These are phyloP conservation scores for Amphipyra tragopoginis DNA, from an alignment of 2,888 invertebrate species.

Conservation along the genomic window DNA sequence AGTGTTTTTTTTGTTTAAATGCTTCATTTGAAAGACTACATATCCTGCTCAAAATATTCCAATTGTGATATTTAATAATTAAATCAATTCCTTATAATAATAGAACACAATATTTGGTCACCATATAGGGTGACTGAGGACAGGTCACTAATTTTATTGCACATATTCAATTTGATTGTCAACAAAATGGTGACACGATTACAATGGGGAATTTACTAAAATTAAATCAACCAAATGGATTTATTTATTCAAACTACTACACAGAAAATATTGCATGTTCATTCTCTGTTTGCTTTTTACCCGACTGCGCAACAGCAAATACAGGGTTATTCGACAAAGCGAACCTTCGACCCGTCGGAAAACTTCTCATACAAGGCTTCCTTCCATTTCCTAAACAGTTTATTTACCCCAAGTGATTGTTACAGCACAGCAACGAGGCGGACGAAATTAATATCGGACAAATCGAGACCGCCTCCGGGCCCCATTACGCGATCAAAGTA, in stretches of 20 bases:
- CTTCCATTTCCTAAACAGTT: conserved; percentile 62
- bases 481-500: conserved; percentile 87
- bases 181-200: conserved; percentile 51
- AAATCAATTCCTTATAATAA: neutral
- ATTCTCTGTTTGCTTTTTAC: conserved; percentile 14
- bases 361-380: conserved; percentile 44
- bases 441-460: conserved; percentile 85
- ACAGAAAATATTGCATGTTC: conserved; percentile 6
- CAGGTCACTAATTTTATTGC: conserved; percentile 62
- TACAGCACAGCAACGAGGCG: conserved; percentile 63
- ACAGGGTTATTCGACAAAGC: too few species aligned
- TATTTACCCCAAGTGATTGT: conserved; percentile 65
- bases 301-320: too few species aligned
- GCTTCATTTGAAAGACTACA: too few species aligned
- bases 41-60: too few species aligned
- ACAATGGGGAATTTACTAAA: conserved; percentile 41
- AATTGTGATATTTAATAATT: too few species aligned
- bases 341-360: conserved; percentile 1
- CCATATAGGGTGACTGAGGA: conserved; percentile 37
- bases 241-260: conserved; percentile 33
- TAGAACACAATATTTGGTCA: conserved; percentile 32
- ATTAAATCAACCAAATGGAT: conserved; percentile 38
- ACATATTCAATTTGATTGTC: conserved; percentile 57
- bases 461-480: conserved; percentile 82
- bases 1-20: too few species aligned